A percentile compares a stretch with the other conserved stretches of the same genome.
Conservation (phyloP, 2,888 invertebrate genomes). For the Mesoligia furuncula region DNA sequence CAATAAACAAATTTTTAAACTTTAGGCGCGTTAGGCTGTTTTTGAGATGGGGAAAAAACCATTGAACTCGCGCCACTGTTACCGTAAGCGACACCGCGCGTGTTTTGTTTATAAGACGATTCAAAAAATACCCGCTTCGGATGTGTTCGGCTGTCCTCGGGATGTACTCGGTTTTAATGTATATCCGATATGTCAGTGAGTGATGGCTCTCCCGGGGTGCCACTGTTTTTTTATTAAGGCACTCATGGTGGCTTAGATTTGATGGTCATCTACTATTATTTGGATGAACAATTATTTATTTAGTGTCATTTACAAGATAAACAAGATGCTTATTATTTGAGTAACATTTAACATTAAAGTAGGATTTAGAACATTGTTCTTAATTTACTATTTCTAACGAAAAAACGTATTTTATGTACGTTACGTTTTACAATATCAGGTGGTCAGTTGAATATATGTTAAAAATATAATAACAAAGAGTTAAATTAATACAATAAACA, state of each 20-base stretch:
- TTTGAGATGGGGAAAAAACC: too few relatives aligned
- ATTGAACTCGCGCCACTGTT: too few relatives aligned
- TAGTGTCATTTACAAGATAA: background rate
- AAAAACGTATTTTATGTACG: background rate
- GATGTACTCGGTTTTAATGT: too few relatives aligned
- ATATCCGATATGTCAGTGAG: too few relatives aligned
- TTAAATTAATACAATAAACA: constrained; percentile 38
- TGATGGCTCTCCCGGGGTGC: too few relatives aligned
- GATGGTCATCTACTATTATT: background rate
- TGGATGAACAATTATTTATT: background rate
- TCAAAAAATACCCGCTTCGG: too few relatives aligned
- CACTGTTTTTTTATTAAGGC: background rate
- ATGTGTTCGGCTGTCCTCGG: too few relatives aligned
- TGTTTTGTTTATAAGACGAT: too few relatives aligned
- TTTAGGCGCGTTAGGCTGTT: too few relatives aligned
- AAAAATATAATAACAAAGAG: constrained; percentile 40
- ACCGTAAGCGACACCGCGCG: too few relatives aligned
- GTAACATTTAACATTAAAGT: background rate
- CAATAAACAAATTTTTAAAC: too few relatives aligned
- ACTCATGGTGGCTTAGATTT: background rate
- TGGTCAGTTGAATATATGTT: background rate
- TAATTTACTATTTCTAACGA: background rate
- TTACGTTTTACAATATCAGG: background rate
- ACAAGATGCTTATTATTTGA: background rate
- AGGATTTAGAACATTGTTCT: background rate